Evolutionary conservation across 1,140 invertebrate genomes (phyloP).

Genomic region (Diachasmimorpha longicaudata): DNA sequence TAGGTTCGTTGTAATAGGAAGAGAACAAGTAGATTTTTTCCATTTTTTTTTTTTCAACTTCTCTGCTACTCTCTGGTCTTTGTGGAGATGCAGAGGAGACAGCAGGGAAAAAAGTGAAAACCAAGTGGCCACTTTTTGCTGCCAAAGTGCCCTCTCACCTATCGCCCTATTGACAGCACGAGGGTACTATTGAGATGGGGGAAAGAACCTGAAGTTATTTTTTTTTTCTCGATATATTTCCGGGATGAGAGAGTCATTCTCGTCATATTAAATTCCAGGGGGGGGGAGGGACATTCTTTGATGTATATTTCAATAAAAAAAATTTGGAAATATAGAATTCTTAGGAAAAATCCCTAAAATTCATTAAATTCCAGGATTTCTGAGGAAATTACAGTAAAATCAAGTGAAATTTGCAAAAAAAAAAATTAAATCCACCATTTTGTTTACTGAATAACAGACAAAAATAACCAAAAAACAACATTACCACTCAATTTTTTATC

Average conservation of each 20-base stretch:
- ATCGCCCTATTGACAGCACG: slow-evolving; percentile 5
- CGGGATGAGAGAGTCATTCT: background rate
- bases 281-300: no score
- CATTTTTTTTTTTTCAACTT: background rate
- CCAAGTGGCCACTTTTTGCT: slow-evolving; percentile 1
- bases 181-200: background rate
- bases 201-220: background rate
- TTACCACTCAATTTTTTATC: no score
- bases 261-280: background rate
- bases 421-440: no score
- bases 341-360: no score
- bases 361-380: no score
- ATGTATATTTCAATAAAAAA: background rate
- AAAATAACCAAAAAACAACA: no score
- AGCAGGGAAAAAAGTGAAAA: background rate
- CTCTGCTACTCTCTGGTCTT: background rate
- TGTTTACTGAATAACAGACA: no score
- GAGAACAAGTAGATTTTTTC: background rate
- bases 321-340: background rate
- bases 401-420: no score
- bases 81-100: background rate
- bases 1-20: background rate
- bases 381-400: no score
- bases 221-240: background rate
- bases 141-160: background rate